Percentiles rank a stretch among this genome's conserved stretches.
phyloP scores from a whole-genome alignment of 2,797 vertebrate species.

The Platyrinchus mystaceus region DNA sequence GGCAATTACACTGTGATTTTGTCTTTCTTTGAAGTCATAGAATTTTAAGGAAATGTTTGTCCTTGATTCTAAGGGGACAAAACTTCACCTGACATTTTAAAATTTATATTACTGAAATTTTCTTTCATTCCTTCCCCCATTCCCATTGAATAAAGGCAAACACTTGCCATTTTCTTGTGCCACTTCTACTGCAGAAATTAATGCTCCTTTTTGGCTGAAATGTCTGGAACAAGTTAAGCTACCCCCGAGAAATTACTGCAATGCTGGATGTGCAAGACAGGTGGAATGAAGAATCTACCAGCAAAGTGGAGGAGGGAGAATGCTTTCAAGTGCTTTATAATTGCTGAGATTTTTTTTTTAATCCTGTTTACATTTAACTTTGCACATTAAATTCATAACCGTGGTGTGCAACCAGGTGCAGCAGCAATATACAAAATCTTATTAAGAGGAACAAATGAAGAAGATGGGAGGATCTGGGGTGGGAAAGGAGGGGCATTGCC shows the following conservation, averaged over 20 bases:
- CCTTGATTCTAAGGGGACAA: neutral
- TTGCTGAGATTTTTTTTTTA: neutral
- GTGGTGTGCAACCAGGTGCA: neutral
- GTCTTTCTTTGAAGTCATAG: neutral
- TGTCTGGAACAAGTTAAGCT: neutral
- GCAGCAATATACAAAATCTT: conserved; percentile 6
- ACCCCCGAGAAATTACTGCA: neutral
- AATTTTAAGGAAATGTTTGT: neutral
- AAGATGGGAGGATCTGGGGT: neutral
- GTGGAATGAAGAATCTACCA: neutral
- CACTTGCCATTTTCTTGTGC: neutral
- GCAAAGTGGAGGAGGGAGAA: neutral
- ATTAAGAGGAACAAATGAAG: conserved; percentile 27
- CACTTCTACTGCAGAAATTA: neutral
- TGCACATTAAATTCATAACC: neutral
- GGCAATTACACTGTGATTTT: neutral
- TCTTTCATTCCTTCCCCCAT: neutral
- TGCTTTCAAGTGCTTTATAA: neutral
- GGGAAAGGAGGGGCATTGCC: neutral
- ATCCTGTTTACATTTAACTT: conserved; percentile 52
- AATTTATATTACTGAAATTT: neutral
- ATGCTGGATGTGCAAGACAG: neutral
- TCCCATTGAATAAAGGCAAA: neutral
- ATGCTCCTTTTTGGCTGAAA: neutral
- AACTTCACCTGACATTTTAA: neutral